These are phyloP conservation scores for Phlogophora meticulosa DNA, from an alignment of 2,888 invertebrate genomes.

Conservation along the genomic window DNA sequence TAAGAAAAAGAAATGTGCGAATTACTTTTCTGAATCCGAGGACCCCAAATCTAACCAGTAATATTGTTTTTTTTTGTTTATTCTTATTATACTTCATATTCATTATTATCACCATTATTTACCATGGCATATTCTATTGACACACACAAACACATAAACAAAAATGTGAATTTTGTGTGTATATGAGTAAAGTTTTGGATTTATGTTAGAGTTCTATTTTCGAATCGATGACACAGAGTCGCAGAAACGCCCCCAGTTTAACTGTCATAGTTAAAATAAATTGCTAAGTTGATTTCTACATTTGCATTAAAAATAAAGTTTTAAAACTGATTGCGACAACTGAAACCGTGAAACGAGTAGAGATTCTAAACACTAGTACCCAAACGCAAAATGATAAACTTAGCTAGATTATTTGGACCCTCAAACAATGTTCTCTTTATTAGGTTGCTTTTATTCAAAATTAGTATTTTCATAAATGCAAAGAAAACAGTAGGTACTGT, in stretches of 20 bases:
- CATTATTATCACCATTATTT: too few species aligned
- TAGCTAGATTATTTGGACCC: not conserved
- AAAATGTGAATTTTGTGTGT: too few species aligned
- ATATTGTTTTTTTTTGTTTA: not conserved
- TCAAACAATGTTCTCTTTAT: not conserved
- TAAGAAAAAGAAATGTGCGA: too few species aligned
- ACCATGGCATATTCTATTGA: too few species aligned
- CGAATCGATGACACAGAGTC: not conserved
- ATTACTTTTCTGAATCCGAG: not conserved
- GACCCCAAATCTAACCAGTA: not conserved
- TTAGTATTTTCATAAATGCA: not conserved
- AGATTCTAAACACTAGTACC: not conserved
- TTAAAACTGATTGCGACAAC: not conserved
- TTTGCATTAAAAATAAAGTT: not conserved
- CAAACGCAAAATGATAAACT: not conserved
- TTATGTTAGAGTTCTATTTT: not conserved
- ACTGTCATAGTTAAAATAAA: not conserved
- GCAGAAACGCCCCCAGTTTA: conserved; percentile 2
- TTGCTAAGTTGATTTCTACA: not conserved
- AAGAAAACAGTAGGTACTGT: not conserved
- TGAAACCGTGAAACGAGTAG: not conserved
- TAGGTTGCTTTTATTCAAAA: not conserved
- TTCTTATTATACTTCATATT: too few species aligned
- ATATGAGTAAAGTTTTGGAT: too few species aligned
- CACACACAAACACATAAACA: too few species aligned